Percentiles rank a stretch among this genome's conserved stretches.
These are phyloP conservation scores for Emmelina monodactyla DNA, from an alignment of 2,888 invertebrate genomes.

Conservation along the genomic window DNA sequence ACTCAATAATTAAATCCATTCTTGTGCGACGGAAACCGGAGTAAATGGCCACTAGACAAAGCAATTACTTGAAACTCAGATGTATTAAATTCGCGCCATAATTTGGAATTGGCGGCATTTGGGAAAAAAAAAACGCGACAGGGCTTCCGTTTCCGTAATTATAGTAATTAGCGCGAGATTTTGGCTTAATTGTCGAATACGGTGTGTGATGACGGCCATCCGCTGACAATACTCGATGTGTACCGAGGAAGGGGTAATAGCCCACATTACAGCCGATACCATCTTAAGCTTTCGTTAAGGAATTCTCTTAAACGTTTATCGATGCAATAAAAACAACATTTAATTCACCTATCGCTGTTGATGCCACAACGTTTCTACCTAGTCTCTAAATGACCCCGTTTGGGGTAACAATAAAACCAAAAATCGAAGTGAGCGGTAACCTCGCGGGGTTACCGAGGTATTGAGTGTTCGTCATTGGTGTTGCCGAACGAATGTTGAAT, in stretches of 20 bases:
- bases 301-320: too few species aligned
- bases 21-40: neutral
- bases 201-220: slow-evolving; percentile 42
- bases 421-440: slow-evolving; percentile 1
- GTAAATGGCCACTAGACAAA: neutral
- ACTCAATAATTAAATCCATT: neutral
- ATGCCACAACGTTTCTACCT: too few species aligned
- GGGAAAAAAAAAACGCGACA: slow-evolving; percentile 12
- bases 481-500: slow-evolving; percentile 60
- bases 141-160: slow-evolving; percentile 60
- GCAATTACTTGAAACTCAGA: too few species aligned
- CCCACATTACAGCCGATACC: slow-evolving; percentile 2
- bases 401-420: too few species aligned
- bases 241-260: neutral
- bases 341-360: too few species aligned
- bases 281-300: too few species aligned
- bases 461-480: slow-evolving; percentile 16
- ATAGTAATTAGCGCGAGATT: slow-evolving; percentile 56
- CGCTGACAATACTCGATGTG: slow-evolving; percentile 21
- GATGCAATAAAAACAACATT: too few species aligned
- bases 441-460: neutral
- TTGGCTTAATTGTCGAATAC: slow-evolving; percentile 47
- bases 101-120: slow-evolving; percentile 3
- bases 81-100: too few species aligned
- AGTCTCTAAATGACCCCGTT: too few species aligned